phyloP scores from a whole-genome alignment of 2,797 vertebrate genomes.

The Hoplostethus mediterraneus region DNA sequence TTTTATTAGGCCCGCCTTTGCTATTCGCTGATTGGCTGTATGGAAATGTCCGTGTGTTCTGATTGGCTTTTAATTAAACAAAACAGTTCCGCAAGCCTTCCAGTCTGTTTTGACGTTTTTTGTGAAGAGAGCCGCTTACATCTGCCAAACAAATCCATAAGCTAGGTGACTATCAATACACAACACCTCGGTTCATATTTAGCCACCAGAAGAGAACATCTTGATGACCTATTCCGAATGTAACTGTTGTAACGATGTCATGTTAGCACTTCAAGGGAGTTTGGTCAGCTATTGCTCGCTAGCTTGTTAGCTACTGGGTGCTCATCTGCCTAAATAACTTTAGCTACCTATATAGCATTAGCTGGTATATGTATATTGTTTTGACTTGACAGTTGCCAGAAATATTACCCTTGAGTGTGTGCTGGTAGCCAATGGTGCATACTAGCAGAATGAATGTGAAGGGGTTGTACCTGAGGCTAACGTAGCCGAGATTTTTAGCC shows the following conservation, averaged over 20 bases:
- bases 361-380: conserved; percentile 6
- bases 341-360: conserved; percentile 11
- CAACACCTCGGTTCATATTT: conserved; percentile 59
- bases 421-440: not conserved
- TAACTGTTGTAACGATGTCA: not conserved
- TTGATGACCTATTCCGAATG: not conserved
- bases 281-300: conserved; percentile 62
- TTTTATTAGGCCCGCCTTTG: conserved; percentile 43
- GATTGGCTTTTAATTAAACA: conserved; percentile 68
- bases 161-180: not conserved
- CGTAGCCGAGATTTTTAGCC: not conserved
- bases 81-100: conserved; percentile 51
- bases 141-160: conserved; percentile 20
- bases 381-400: conserved; percentile 28
- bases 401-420: not conserved
- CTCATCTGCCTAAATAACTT: conserved; percentile 23
- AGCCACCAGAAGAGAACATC: not conserved
- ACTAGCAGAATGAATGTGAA: not conserved
- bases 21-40: conserved; percentile 48
- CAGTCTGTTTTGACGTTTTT: conserved; percentile 68
- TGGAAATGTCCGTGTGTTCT: not conserved
- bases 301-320: conserved; percentile 54
- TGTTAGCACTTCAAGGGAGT: conserved; percentile 12
- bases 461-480: not conserved
- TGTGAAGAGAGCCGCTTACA: conserved; percentile 31